Evolutionary conservation across 2,888 invertebrate species (phyloP), one percentile per base, ranked within the genome.

Genomic region (Melinopterus prodromus): DNA sequence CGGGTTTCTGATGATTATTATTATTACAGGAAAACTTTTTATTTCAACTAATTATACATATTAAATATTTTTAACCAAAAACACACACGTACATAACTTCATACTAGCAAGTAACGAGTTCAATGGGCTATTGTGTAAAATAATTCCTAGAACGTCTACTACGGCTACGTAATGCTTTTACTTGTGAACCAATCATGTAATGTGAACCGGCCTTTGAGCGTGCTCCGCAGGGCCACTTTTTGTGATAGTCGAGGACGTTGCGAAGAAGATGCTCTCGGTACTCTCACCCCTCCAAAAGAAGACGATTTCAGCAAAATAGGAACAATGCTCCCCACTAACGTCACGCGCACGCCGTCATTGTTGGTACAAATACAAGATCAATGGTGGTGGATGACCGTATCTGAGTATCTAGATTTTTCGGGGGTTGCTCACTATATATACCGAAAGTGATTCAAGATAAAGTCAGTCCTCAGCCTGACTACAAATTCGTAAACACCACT

Each of bases 201-300:
- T 53, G 53, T 53, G 53, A 53, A 53, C 53, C 53, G 53, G 53
- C 53, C 53, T 53, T 53, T 53, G 53, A 53, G 53, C 53, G 53
- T 53, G 53, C 53, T 53, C 53, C 53, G 53, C 53, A 53, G 53
- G 53, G 53, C 53, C 53, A 53, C 53, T 53, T 53, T 53, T 53
- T 53, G 53, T 53, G 53, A 53, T 53, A 53, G 53, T 53, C 53
- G 53, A 53, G 53, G 53, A 53, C 53, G 53, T 53, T 53, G 53
- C 53, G 53, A 53, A 53, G 53, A 53, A 53, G 53, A 53, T 53
- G 53, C 53, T 53, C 53, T 53, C 53, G 53, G 12, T 53, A 12
- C 53, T 53, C 53, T 53, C 53, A 53, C 53, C 53, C 53, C 53
- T 53, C 53, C 53, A 53, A 53, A 53, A 53, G 12, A 53, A 53